Evolutionary conservation across 2,888 invertebrate species (phyloP).

Genomic region (Eutolmus rufibarbis): DNA sequence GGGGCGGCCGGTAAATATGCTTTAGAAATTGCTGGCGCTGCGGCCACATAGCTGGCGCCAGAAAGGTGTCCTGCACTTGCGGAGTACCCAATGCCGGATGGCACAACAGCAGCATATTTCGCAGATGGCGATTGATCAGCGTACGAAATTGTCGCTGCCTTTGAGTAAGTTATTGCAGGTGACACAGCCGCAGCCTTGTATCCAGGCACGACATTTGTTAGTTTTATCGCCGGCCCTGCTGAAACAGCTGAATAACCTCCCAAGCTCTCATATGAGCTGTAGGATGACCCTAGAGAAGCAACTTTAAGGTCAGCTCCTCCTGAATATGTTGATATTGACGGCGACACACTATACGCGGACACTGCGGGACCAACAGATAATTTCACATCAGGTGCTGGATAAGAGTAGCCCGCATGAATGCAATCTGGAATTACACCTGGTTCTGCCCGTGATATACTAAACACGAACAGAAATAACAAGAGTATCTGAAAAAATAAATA

Average conservation of each 20-base stretch:
- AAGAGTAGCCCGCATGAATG: slow-evolving; percentile 64
- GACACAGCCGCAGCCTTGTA: slow-evolving; percentile 48
- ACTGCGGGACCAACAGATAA: slow-evolving; percentile 62
- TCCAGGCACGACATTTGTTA: slow-evolving; percentile 46
- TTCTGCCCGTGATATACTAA: slow-evolving; percentile 52
- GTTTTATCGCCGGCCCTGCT: slow-evolving; percentile 54
- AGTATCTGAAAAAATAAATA: slow-evolving; percentile 51
- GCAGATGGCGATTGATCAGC: slow-evolving; percentile 60
- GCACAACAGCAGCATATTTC: slow-evolving; percentile 59
- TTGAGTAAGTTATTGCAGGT: slow-evolving; percentile 59
- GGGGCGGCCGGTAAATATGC: slow-evolving; percentile 54
- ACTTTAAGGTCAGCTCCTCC: slow-evolving; percentile 54
- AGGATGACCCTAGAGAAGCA: slow-evolving; percentile 56
- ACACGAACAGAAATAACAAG: slow-evolving; percentile 55
- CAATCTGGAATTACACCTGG: slow-evolving; percentile 57
- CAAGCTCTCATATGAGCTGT: slow-evolving; percentile 55
- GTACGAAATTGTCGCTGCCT: slow-evolving; percentile 55
- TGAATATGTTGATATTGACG: slow-evolving; percentile 56
- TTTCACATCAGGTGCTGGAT: slow-evolving; percentile 66
- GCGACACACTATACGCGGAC: slow-evolving; percentile 55
- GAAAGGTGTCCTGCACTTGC: slow-evolving; percentile 64
- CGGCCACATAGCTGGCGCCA: slow-evolving; percentile 59
- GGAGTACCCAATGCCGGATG: slow-evolving; percentile 66
- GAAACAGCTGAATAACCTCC: slow-evolving; percentile 56
- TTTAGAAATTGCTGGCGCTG: slow-evolving; percentile 50